Conservation (phyloP, 2,797 vertebrate genomes). For the Lagorchestes hirsutus region DNA sequence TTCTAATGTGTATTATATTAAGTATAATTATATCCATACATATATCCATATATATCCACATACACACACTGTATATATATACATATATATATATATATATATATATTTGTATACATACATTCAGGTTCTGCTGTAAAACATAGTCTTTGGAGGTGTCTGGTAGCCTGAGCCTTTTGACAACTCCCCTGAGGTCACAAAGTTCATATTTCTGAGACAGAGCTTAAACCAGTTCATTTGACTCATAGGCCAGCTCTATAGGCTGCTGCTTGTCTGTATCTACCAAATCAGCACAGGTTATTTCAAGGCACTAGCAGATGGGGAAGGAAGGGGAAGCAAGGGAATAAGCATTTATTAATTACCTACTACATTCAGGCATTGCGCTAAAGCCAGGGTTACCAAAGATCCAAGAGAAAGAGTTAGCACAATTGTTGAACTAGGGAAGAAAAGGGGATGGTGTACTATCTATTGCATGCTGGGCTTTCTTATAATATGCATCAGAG, state of each 20-base stretch:
- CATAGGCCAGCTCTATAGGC: too few species aligned
- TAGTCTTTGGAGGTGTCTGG: not conserved
- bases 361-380: not conserved
- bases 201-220: not conserved
- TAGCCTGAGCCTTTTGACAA: not conserved
- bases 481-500: not conserved
- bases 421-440: not conserved
- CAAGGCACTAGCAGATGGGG: not conserved
- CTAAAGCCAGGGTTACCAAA: not conserved
- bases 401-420: not conserved
- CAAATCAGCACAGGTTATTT: not conserved
- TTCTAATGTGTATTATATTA: not conserved
- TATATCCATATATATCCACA: too few species aligned
- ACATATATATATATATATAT: too few species aligned
- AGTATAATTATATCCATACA: not conserved
- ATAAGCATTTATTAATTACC: not conserved
- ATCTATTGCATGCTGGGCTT: not conserved
- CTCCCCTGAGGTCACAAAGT: not conserved
- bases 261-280: not conserved
- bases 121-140: not conserved
- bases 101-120: not conserved
- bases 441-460: not conserved
- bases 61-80: too few species aligned
- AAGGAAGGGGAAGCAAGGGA: not conserved
- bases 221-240: not conserved